Conservation (phyloP, 2,113 vertebrate species). For the Myodes glareolus region DNA sequence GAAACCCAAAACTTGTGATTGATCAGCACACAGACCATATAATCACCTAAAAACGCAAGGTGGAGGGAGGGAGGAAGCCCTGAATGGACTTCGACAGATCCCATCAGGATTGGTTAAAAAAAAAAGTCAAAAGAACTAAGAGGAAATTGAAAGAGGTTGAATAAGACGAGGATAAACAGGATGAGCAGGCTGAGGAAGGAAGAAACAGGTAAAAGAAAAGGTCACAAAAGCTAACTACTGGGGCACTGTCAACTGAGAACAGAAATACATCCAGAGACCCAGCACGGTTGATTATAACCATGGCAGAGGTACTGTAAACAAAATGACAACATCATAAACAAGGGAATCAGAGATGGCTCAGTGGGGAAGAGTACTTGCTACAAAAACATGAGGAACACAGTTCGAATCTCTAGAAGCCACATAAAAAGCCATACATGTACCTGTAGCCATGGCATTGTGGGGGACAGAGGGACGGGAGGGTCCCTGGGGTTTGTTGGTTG, state of each 20-base stretch:
- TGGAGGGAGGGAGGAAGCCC: background rate
- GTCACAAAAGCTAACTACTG: background rate
- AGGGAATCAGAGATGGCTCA: background rate
- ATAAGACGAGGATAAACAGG: background rate
- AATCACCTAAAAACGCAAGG: background rate
- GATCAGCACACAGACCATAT: background rate
- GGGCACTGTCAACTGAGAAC: background rate
- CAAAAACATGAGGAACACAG: background rate
- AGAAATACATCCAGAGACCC: background rate
- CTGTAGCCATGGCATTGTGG: background rate
- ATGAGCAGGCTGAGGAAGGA: background rate
- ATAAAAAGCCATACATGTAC: background rate
- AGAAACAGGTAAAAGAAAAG: background rate
- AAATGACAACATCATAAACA: background rate
- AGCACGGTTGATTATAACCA: background rate
- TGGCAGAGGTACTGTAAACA: background rate
- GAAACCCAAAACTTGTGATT: background rate
- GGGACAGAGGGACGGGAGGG: background rate
- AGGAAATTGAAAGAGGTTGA: background rate
- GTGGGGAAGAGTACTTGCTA: too few relatives aligned
- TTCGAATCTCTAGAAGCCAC: background rate
- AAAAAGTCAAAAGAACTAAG: background rate
- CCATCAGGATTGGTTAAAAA: background rate
- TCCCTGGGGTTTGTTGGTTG: background rate
- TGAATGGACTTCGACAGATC: background rate